Conservation (phyloP, 2,797 vertebrate species). For the Sebastolobus altivelis region DNA sequence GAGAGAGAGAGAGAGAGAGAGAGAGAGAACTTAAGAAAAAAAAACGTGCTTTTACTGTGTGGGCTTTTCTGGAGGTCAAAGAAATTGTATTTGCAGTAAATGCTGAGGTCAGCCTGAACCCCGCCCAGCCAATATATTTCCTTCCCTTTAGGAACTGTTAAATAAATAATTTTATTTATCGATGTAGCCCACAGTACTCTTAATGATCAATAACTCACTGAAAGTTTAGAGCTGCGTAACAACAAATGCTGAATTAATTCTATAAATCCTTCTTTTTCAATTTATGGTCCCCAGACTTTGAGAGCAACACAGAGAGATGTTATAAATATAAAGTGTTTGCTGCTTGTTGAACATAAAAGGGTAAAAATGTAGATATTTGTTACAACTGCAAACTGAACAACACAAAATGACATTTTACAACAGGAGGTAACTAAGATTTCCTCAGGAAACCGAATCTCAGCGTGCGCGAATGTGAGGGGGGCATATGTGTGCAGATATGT, state of each 20-base stretch:
- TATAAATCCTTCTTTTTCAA: slow-evolving; percentile 25
- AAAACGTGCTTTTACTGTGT: slow-evolving; percentile 3
- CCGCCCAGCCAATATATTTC: slow-evolving; percentile 24
- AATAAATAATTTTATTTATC: slow-evolving; percentile 33
- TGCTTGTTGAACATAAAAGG: neutral
- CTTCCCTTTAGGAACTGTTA: slow-evolving; percentile 25
- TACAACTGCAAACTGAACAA: slow-evolving; percentile 38
- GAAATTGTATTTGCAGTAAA: slow-evolving; percentile 35
- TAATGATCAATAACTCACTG: slow-evolving; percentile 45
- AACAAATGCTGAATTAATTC: slow-evolving; percentile 24
- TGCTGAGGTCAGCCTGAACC: slow-evolving; percentile 44
- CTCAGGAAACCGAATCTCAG: neutral
- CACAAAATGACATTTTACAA: slow-evolving; percentile 36
- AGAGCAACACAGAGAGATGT: neutral
- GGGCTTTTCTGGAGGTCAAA: slow-evolving; percentile 37
- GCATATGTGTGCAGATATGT: neutral
- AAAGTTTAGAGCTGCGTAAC: slow-evolving; percentile 24
- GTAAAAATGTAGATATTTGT: neutral
- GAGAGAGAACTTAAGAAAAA: slow-evolving; percentile 2
- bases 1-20: neutral
- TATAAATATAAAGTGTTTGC: slow-evolving; percentile 5
- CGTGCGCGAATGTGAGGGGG: neutral
- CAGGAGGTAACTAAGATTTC: neutral
- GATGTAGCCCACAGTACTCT: slow-evolving; percentile 22
- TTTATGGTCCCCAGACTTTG: neutral